phyloP scores from a whole-genome alignment of 2,113 vertebrate species.

The Panthera tigris region DNA sequence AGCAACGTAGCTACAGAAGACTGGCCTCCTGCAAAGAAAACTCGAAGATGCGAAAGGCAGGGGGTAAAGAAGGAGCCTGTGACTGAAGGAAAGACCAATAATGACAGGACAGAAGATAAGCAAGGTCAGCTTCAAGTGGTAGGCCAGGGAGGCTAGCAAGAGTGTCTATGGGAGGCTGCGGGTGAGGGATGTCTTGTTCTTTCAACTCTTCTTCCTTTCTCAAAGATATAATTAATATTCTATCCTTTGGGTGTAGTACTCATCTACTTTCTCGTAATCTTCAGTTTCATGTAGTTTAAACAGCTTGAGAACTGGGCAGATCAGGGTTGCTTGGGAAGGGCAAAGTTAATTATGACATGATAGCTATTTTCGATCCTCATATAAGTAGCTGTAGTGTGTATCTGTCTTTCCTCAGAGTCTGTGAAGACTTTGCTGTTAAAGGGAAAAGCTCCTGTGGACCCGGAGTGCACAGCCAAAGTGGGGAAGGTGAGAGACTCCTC shows the following conservation, averaged over 20 bases:
- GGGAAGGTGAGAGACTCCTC: constrained; percentile 86
- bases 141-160: neutral
- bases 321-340: neutral
- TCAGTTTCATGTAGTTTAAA: constrained; percentile 16
- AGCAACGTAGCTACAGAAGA: neutral
- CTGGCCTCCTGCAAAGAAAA: constrained; percentile 59
- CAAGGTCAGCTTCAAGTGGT: constrained; percentile 2
- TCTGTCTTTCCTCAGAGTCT: constrained; percentile 81
- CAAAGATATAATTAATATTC: neutral
- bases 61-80: neutral
- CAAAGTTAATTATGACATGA: neutral
- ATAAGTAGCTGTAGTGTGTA: neutral
- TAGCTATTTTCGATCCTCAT: neutral
- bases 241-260: neutral
- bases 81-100: neutral
- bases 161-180: neutral
- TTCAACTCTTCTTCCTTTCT: neutral
- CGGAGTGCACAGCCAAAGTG: constrained; percentile 89
- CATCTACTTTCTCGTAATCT: neutral
- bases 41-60: neutral
- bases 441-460: constrained; percentile 92
- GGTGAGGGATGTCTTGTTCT: neutral
- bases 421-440: constrained; percentile 91
- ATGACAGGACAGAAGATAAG: neutral
- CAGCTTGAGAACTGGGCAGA: neutral